Base-by-base conservation (phyloP, 2,797 vertebrate genomes). In the Rhinella marina region DNA sequence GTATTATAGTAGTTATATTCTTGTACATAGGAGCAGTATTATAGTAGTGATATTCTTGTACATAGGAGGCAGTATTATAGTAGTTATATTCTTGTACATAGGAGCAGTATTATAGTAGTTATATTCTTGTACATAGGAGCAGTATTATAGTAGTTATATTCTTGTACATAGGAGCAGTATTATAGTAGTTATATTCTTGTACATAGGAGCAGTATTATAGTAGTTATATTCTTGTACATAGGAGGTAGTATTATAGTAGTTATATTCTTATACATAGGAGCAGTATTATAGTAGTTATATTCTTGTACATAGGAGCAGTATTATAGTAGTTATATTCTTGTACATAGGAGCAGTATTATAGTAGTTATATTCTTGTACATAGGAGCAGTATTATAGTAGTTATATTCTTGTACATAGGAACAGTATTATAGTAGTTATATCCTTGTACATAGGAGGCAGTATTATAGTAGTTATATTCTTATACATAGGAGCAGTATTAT, bases 391-490 rank as follows among this genome's bases (percentile, higher is more conserved):
- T 68, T 68, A 68, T 68, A 68, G 64, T 68, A 68, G 64, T 68
- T 68, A 68, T 68, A 68, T 68, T 68, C 64, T 68, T 68, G 64
- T 27, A 29, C 16, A 68, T 68, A 68, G 64, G n/a, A 7, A 25
- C 25, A 68, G 64, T 68, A 68, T 68, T 68, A 25, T 68, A n/a
- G n/a, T n/a, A n/a, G n/a, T n/a, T n/a, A n/a, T n/a, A n/a, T n/a
- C n/a, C n/a, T n/a, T n/a, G n/a, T 68, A 68, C 64, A 68, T 29
- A 68, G 64, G 64, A 3, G n/a, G 64, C 12, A 68, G 64, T 68
- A 68, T 68, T 68, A 68, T 68, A 68, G 64, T 68, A 68, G 64
- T 68, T 68, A 68, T 68, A 68, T 68, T 68, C 64, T 68, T 68
- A 25, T 68, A 68, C 25, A 68, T 68, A 68, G 64, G 64, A 7